Base-by-base conservation (phyloP, 1,140 invertebrate species). In the Brachionus koreanus region DNA sequence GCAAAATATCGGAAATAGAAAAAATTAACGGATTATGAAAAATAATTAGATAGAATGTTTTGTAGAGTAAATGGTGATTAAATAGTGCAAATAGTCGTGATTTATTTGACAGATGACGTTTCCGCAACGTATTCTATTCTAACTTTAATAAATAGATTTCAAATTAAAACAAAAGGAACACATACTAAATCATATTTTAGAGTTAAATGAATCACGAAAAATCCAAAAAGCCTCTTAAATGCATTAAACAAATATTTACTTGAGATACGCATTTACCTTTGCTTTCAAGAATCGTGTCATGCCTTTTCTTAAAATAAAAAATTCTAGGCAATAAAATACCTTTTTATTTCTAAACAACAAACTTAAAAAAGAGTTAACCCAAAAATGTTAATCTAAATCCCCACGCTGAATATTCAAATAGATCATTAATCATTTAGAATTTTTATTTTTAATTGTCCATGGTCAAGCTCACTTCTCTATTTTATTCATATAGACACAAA, bases 351-450 rank as follows among this genome's bases (percentile, higher is more conserved):
- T 65, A 13, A 65, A 65, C 33, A 65, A 65, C 33, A 65, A 65
- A 63, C 57, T 16, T n/a, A 65, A 65, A 5, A 29, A 6, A 65
- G 25, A 65, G 12, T 65, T 65, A 65, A 65, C 63, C 63, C 33
- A 65, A 65, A 65, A 65, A 65, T 65, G 63, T 65, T 65, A 65
- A 65, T 65, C 13, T 65, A 29, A 65, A 65, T 35, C 63, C 63
- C 33, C n/a, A 10, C 3, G 57, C 10, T 33, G 5, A 46, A 46
- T 12, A 12, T 46, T 46, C 43, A 65, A 65, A 65, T 63, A 65
- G 33, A 65, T 65, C 25, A 65, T 33, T 33, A 65, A 65, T 23
- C 49, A 57, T 57, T 57, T 57, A 57, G 13, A 29, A 29, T 29
- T 29, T 29, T 29, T 29, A 29, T 57, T 19, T 57, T 23, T 57